Base-by-base conservation (phyloP, 23 tunicate genomes). In the Styela clava region DNA sequence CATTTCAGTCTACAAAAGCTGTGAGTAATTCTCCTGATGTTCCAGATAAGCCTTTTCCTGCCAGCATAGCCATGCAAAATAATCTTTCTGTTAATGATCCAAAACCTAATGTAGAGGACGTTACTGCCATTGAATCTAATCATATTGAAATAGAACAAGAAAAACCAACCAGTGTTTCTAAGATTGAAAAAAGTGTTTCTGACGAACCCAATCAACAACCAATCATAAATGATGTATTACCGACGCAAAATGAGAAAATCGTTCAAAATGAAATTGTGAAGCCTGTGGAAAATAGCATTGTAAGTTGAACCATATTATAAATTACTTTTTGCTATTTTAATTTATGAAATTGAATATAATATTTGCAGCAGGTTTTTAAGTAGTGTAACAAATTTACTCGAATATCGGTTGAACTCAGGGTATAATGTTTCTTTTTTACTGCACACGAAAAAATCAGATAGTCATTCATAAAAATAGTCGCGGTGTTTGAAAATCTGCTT, bases 11-110 rank as follows among this genome's bases (percentile, higher is more conserved):
- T 3, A 32, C 18, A 21, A 71, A 71, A 29, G 77, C 35, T 16
- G 7, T 71, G 35, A 27, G 29, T 19, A 71, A 71, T 30, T 71
- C 77, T 31, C 77, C 77, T 22, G 77, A 71, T 29, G 20, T 71
- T 16, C 77, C 77, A 32, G 16, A 20, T 5, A 71, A 71, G 35
- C 23, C 77, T 3, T 32, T 71, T 21, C 77, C 77, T 30, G 56
- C 56, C 56, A 44, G 12, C 56, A 12, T 44, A 44, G 56, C 7
- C 9, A 44, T 44, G 7, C 56, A 44, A 44, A 12, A 44, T 44
- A 44, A 44, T 5, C 9, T 44, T 5, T 5, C 56, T 7, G 12
- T 12, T 12, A 12, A 44, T 44, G 34, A 26, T 3, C 35, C 77
- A 20, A 29, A 71, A 71, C 35, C 77, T 32, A 5, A 65, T 7